These are phyloP conservation scores for Anastatus disparis DNA, from an alignment of 1,140 invertebrate species.

Conservation along the genomic window DNA sequence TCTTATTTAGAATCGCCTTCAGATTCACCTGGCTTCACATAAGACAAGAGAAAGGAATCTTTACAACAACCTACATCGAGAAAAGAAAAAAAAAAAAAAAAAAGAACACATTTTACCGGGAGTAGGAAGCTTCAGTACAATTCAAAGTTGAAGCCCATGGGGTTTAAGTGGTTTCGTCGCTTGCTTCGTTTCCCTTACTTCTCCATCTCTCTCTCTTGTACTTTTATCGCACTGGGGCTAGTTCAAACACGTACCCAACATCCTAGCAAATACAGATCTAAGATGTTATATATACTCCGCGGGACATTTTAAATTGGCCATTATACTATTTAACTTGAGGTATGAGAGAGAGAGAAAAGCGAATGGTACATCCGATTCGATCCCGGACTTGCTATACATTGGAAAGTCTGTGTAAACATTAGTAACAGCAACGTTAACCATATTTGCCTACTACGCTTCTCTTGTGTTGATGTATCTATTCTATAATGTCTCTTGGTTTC, in stretches of 20 bases:
- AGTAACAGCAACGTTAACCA: conserved; percentile 50
- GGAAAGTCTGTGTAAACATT: conserved; percentile 57
- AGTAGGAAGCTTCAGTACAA: conserved; percentile 8
- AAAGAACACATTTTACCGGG: neutral
- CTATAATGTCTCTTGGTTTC: neutral
- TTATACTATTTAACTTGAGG: conserved; percentile 68
- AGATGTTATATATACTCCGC: conserved; percentile 27
- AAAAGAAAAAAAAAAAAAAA: no score
- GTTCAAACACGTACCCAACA: conserved; percentile 7
- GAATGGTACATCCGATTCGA: conserved; percentile 7
- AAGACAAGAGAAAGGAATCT: neutral
- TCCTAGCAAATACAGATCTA: conserved; percentile 21
- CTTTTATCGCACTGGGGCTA: conserved; percentile 26
- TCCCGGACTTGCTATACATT: conserved; percentile 23
- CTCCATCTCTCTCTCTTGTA: neutral
- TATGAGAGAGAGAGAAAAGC: conserved; percentile 42
- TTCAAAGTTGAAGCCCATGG: conserved; percentile 39
- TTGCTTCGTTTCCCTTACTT: neutral
- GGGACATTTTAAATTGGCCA: conserved; percentile 67
- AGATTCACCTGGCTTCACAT: neutral
- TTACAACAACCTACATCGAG: neutral
- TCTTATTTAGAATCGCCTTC: no score
- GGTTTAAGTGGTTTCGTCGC: conserved; percentile 8
- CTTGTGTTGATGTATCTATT: neutral
- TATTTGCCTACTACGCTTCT: conserved; percentile 58